Evolutionary conservation across 2,888 invertebrate genomes (phyloP).

Genomic region (Drosophila nr. perissopoda): DNA sequence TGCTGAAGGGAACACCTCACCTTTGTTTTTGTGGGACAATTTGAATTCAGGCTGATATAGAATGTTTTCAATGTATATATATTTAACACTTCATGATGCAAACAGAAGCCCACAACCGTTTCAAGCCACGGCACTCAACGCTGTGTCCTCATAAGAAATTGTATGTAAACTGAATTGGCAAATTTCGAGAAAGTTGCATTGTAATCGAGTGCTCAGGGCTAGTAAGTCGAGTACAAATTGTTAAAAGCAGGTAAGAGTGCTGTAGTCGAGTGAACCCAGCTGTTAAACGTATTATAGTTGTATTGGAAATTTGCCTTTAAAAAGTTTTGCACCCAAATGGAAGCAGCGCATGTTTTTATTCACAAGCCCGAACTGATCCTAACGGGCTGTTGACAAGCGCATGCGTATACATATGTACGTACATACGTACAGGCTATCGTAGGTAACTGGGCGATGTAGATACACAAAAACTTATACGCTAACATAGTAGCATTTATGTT

Average conservation of each 20-base stretch:
- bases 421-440: too few relatives aligned
- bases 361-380: too few relatives aligned
- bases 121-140: slow-evolving; percentile 11
- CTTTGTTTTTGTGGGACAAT: slow-evolving; percentile 21
- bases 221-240: neutral
- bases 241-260: neutral
- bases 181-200: neutral
- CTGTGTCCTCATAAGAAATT: slow-evolving; percentile 22
- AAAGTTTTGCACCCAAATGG: too few relatives aligned
- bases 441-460: too few relatives aligned
- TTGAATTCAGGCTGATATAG: slow-evolving; percentile 57
- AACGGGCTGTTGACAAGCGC: too few relatives aligned
- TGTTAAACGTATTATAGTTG: too few relatives aligned
- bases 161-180: neutral
- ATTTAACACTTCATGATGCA: slow-evolving; percentile 20
- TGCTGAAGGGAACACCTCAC: slow-evolving; percentile 6
- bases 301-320: too few relatives aligned
- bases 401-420: too few relatives aligned
- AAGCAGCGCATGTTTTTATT: too few relatives aligned
- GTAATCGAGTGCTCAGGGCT: neutral
- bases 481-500: too few relatives aligned
- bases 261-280: too few relatives aligned
- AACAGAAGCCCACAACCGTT: slow-evolving; percentile 2
- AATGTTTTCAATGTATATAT: slow-evolving; percentile 51
- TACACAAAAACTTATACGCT: too few relatives aligned